These are phyloP conservation scores for Toxostoma redivivum DNA, from an alignment of 2,113 vertebrate genomes.

Conservation along the genomic window DNA sequence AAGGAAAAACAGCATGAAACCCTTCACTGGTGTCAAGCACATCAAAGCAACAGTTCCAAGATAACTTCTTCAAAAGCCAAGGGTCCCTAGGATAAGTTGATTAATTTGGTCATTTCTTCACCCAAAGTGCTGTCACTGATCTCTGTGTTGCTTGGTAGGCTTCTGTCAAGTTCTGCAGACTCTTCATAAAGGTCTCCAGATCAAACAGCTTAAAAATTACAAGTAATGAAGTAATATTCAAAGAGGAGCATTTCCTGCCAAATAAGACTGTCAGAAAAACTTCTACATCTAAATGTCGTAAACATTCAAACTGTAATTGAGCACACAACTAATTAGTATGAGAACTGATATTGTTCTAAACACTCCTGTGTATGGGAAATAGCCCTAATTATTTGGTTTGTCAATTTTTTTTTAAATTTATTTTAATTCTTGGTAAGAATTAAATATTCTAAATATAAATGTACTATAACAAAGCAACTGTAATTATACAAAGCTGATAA, in stretches of 20 bases:
- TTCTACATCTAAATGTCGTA: neutral
- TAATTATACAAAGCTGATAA: neutral
- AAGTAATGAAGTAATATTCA: neutral
- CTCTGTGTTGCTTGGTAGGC: neutral
- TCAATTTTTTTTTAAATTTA: no score
- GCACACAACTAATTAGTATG: neutral
- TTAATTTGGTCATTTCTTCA: neutral
- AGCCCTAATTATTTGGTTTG: neutral
- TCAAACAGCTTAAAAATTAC: neutral
- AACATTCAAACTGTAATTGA: accelerated
- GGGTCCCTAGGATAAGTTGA: neutral
- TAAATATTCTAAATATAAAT: neutral
- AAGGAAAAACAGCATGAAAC: neutral
- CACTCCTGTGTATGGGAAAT: neutral
- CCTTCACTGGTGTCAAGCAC: neutral
- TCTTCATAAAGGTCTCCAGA: neutral
- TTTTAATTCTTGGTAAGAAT: neutral
- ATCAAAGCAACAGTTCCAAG: neutral
- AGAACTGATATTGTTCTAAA: neutral
- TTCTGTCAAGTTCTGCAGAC: neutral
- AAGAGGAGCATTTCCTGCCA: neutral
- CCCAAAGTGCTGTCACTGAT: neutral
- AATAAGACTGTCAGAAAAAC: neutral
- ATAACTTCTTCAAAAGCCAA: neutral
- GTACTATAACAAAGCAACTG: neutral